Conservation (phyloP, 2,888 invertebrate species). For the Sphecodes monilicornis region DNA sequence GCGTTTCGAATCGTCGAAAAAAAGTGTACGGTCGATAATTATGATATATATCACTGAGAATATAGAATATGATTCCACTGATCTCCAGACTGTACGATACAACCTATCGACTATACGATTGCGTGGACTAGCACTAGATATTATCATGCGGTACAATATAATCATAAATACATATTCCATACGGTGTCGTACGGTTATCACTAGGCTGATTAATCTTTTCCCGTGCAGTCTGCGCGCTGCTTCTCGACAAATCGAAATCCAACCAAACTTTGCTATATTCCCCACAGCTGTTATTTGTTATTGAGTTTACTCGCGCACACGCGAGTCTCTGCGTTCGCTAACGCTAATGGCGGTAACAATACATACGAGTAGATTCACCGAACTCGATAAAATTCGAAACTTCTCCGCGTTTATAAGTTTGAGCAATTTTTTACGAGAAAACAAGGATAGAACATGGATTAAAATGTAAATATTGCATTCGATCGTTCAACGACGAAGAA, state of each 20-base stretch:
- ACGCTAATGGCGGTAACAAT: constrained; percentile 42
- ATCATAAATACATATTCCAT: constrained; percentile 67
- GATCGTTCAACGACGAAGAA: not conserved
- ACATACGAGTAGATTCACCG: not conserved
- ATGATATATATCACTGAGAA: not conserved
- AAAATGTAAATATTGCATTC: not conserved
- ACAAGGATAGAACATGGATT: not conserved
- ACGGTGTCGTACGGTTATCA: constrained; percentile 60
- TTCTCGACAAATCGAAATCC: constrained; percentile 55
- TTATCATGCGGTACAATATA: constrained; percentile 69
- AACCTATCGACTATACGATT: constrained; percentile 66
- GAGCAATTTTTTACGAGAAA: constrained; percentile 3
- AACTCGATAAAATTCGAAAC: not conserved
- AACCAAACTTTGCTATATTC: constrained; percentile 23
- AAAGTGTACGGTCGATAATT: not conserved
- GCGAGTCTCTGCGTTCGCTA: not conserved
- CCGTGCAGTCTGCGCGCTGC: constrained; percentile 54
- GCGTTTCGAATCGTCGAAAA: not conserved
- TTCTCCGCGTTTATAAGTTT: not conserved
- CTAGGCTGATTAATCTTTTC: constrained; percentile 64
- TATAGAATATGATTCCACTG: constrained; percentile 39
- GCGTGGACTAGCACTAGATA: constrained; percentile 69
- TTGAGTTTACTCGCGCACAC: not conserved
- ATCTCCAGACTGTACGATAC: constrained; percentile 61
- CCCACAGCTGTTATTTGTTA: not conserved